Conservation (phyloP, 1,140 invertebrate species). For the Cylas formicarius region DNA sequence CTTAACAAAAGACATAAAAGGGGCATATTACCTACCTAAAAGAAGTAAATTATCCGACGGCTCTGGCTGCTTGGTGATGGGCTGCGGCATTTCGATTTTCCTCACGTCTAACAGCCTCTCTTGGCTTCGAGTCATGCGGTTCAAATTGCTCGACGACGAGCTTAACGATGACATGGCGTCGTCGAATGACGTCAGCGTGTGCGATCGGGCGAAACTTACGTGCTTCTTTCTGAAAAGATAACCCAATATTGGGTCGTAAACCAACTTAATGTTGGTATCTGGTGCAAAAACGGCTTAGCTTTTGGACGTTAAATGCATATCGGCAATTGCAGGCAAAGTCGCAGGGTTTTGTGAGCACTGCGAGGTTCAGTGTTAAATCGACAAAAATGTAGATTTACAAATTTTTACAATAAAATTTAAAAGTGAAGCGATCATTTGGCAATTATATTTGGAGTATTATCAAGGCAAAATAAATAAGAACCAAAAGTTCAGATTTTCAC, state of each 20-base stretch:
- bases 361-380: no score
- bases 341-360: no score
- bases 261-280: background rate
- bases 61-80: constrained; percentile 44
- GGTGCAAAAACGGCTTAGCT: no score
- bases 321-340: no score
- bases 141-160: constrained; percentile 44
- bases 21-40: constrained; percentile 10
- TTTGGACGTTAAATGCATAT: no score
- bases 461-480: no score
- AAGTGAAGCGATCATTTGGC: no score
- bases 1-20: constrained; percentile 16
- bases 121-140: constrained; percentile 53
- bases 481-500: no score
- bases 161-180: constrained; percentile 47
- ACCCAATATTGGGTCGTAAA: constrained; percentile 8
- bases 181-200: constrained; percentile 75
- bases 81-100: constrained; percentile 44
- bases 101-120: constrained; percentile 60
- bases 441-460: no score
- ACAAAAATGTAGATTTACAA: no score
- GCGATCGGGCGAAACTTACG: constrained; percentile 82
- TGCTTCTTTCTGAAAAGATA: constrained; percentile 65
- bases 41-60: constrained; percentile 11
- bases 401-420: no score